Evolutionary conservation across 2,888 invertebrate genomes (phyloP).

Genomic region (Epirrhoe alternata): DNA sequence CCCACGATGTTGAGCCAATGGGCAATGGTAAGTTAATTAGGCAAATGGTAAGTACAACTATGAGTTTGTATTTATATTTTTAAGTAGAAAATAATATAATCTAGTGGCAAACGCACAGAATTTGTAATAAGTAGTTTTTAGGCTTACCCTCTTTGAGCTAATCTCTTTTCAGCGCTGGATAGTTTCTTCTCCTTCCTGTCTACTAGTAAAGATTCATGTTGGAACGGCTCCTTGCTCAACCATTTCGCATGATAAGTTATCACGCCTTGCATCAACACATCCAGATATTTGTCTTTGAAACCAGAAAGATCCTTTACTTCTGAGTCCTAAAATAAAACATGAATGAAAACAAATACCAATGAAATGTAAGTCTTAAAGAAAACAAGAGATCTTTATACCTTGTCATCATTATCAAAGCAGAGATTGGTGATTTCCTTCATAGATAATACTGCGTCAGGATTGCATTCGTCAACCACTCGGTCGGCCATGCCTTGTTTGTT

Average conservation of each 20-base stretch:
- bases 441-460: conserved; percentile 96
- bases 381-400: conserved; percentile 54
- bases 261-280: conserved; percentile 92
- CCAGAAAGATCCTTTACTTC: conserved; percentile 90
- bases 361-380: background rate
- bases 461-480: conserved; percentile 98
- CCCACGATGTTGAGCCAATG: too few species aligned
- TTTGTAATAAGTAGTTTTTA: background rate
- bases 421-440: conserved; percentile 95
- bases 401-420: conserved; percentile 94
- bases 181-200: conserved; percentile 98
- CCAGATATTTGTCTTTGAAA: conserved; percentile 90
- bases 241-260: conserved; percentile 86
- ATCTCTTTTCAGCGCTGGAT: conserved; percentile 95
- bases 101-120: background rate
- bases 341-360: background rate
- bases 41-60: too few species aligned
- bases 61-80: too few species aligned
- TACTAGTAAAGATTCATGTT: conserved; percentile 96
- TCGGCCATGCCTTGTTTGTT: conserved; percentile 99
- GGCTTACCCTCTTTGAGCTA: conserved; percentile 91
- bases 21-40: too few species aligned
- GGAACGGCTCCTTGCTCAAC: conserved; percentile 94
- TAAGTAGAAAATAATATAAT: background rate
- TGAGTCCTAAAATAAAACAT: conserved; percentile 82